Evolutionary conservation across 2,888 invertebrate species (phyloP).

Genomic region (Neoscelio sp.): DNA sequence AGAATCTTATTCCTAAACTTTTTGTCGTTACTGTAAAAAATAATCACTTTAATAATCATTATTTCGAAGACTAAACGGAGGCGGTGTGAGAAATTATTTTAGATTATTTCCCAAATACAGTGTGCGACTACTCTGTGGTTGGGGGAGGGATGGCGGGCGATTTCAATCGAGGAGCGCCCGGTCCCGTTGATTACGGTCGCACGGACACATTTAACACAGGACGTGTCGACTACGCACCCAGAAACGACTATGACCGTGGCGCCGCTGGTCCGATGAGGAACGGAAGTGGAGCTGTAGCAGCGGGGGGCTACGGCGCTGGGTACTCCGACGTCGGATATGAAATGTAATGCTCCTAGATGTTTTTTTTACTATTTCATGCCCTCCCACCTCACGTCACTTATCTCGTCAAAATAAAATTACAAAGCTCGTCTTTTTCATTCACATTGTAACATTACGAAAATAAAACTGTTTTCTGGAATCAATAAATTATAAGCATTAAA

Average conservation of each 20-base stretch:
- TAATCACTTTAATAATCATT: conserved; percentile 21
- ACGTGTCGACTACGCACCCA: conserved; percentile 80
- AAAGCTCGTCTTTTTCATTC: too few species aligned
- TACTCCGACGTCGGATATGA: conserved; percentile 81
- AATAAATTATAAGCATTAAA: too few species aligned
- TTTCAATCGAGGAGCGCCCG: conserved; percentile 80
- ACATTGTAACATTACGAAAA: too few species aligned
- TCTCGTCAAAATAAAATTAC: neutral
- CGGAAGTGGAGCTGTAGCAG: conserved; percentile 79
- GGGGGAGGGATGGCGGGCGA: conserved; percentile 81
- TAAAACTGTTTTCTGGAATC: too few species aligned
- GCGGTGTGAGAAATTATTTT: conserved; percentile 59
- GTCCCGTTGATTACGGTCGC: conserved; percentile 81
- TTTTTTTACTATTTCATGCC: conserved; percentile 37
- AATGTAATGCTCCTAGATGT: conserved; percentile 42
- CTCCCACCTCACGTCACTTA: conserved; percentile 2
- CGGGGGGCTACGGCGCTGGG: conserved; percentile 80
- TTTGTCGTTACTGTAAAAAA: too few species aligned
- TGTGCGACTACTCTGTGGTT: conserved; percentile 73
- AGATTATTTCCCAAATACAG: conserved; percentile 69
- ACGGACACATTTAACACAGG: conserved; percentile 80
- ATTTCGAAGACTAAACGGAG: conserved; percentile 29
- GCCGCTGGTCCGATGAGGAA: conserved; percentile 82
- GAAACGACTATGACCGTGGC: conserved; percentile 81
- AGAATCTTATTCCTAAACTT: neutral